A percentile compares a stretch with the other conserved stretches of the same genome.
These are phyloP conservation scores for Agrochola macilenta DNA, from an alignment of 2,888 invertebrate species.

Conservation along the genomic window DNA sequence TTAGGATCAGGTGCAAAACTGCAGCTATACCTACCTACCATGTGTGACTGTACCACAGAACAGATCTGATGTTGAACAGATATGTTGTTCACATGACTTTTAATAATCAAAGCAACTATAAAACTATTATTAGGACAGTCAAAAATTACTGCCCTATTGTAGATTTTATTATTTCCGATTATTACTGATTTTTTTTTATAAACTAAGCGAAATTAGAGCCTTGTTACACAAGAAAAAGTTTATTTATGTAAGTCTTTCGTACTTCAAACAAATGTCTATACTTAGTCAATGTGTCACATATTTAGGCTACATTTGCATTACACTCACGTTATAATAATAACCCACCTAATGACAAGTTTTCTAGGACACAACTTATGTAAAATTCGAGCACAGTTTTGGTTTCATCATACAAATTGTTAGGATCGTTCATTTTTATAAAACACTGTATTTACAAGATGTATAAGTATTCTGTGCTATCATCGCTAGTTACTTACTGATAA, in stretches of 20 bases:
- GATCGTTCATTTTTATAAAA: constrained; percentile 75
- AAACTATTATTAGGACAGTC: neutral
- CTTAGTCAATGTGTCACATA: constrained; percentile 30
- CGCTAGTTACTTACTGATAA: constrained; percentile 72
- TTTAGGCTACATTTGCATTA: constrained; percentile 28
- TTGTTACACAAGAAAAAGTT: neutral
- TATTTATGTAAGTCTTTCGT: neutral
- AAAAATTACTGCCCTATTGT: neutral
- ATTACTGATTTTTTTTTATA: neutral
- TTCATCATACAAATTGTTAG: constrained; percentile 71
- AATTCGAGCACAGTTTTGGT: constrained; percentile 79
- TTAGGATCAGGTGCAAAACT: neutral
- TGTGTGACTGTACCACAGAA: constrained; percentile 6
- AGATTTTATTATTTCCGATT: neutral
- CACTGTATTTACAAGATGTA: constrained; percentile 42
- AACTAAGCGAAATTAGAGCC: neutral
- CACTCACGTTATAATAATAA: constrained; percentile 61
- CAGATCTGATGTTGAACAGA: no score
- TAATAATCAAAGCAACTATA: constrained; percentile 4
- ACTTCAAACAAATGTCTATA: constrained; percentile 22
- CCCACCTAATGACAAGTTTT: constrained; percentile 79
- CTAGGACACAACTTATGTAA: constrained; percentile 77
- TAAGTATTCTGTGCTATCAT: constrained; percentile 67
- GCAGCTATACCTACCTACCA: neutral
- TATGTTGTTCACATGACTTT: constrained; percentile 17